Evolutionary conservation across 35 echinoderm and acorn worm genomes (phyloP).

Genomic region (Stichopus chloronotus): DNA sequence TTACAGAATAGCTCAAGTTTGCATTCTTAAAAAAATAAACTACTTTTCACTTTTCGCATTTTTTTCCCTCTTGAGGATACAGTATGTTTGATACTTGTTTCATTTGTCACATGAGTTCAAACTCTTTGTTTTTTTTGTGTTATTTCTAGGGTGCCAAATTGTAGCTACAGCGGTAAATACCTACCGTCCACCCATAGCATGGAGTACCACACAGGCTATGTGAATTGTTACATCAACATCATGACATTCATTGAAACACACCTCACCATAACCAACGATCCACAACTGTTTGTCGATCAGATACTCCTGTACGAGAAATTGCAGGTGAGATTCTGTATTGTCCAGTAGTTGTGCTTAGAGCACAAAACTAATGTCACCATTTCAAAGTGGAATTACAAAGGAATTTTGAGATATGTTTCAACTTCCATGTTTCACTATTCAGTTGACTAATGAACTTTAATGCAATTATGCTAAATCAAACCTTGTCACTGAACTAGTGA

Average conservation of each 20-base stretch:
- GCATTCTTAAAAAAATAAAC: too few relatives aligned
- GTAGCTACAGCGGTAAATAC: conserved; percentile 33
- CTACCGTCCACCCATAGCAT: conserved; percentile 44
- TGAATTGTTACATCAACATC: conserved; percentile 54
- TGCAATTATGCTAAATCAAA: too few relatives aligned
- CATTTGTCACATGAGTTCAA: too few relatives aligned
- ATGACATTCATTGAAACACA: conserved; percentile 91
- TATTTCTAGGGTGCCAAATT: conserved; percentile 38
- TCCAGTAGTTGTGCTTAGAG: neutral
- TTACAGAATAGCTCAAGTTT: too few relatives aligned
- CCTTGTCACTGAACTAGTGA: too few relatives aligned
- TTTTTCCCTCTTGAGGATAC: too few relatives aligned
- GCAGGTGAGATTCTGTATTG: conserved; percentile 57
- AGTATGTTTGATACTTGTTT: too few relatives aligned
- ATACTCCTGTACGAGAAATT: conserved; percentile 82
- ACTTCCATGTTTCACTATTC: too few relatives aligned
- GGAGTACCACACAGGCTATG: conserved; percentile 36
- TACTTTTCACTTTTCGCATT: too few relatives aligned
- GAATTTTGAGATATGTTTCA: neutral
- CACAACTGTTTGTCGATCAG: conserved; percentile 86
- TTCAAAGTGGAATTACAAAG: neutral
- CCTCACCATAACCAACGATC: conserved; percentile 82
- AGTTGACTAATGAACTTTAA: too few relatives aligned
- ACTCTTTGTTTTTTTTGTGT: too few relatives aligned
- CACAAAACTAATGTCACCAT: neutral